These are phyloP conservation scores for Drosophila flavopinicola DNA, from an alignment of 2,888 invertebrate genomes.

Conservation along the genomic window DNA sequence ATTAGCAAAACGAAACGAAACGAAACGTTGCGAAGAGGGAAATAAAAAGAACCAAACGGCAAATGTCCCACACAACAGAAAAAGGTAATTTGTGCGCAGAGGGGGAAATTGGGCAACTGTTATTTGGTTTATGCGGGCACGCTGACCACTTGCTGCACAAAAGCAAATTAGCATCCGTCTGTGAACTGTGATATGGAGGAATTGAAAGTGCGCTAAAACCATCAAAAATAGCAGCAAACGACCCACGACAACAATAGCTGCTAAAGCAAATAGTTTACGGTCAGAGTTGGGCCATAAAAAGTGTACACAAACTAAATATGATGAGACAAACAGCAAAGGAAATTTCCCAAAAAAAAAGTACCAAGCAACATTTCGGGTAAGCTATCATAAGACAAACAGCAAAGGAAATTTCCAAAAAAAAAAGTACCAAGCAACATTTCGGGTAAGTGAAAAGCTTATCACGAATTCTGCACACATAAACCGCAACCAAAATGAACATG, in stretches of 20 bases:
- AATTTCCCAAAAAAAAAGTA: no score
- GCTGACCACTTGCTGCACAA: constrained; percentile 7
- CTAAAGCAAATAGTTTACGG: background rate
- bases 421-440: background rate
- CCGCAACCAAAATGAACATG: constrained; percentile 1
- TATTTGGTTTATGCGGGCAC: constrained; percentile 3
- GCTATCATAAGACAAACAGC: no score
- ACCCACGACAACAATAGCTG: background rate
- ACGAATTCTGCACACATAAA: constrained; percentile 7
- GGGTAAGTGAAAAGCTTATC: background rate
- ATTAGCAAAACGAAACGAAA: constrained; percentile 6
- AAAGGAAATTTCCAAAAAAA: no score
- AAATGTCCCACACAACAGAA: constrained; percentile 12
- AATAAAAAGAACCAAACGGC: background rate
- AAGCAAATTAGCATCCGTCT: constrained; percentile 12
- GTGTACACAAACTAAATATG: background rate
- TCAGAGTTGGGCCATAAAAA: constrained; percentile 7
- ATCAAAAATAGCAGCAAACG: background rate
- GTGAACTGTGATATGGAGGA: constrained; percentile 5
- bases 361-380: background rate
- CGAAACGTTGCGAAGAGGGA: no score
- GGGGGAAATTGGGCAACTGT: constrained; percentile 4
- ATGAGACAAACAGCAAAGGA: no score
- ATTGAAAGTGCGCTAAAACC: background rate
- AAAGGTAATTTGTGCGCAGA: background rate